Conservation (phyloP, 2,888 invertebrate genomes). For the Conops quadrifasciatus region DNA sequence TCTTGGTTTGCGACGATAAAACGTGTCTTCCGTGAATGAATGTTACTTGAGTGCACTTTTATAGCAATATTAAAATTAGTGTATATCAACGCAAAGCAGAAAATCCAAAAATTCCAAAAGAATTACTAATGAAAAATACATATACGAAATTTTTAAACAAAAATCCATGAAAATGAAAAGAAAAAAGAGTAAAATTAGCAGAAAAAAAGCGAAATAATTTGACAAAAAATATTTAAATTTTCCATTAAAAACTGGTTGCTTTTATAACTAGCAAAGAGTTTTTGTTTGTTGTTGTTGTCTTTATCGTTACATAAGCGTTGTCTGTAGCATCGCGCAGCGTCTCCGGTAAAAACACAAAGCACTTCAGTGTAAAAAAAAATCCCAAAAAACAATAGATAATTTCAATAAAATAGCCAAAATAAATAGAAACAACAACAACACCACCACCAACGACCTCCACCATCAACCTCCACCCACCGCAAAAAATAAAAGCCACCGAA, state of each 20-base stretch:
- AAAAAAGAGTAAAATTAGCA: not conserved
- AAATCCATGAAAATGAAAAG: too few species aligned
- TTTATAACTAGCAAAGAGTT: too few species aligned
- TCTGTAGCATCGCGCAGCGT: not conserved
- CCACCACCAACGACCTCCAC: not conserved
- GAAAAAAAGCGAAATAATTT: not conserved
- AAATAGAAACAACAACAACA: constrained; percentile 14
- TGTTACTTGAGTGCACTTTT: too few species aligned
- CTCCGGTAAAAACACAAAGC: not conserved
- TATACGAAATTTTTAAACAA: too few species aligned
- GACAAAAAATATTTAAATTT: too few species aligned
- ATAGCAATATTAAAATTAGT: too few species aligned
- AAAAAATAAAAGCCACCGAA: constrained; percentile 3
- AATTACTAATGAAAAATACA: too few species aligned
- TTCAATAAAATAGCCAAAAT: not conserved
- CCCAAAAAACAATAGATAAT: not conserved
- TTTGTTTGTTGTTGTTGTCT: not conserved
- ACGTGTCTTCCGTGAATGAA: too few species aligned
- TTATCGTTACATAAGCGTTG: constrained; percentile 13
- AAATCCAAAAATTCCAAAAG: too few species aligned
- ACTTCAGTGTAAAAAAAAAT: not conserved
- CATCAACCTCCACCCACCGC: constrained; percentile 1
- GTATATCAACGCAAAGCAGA: too few species aligned
- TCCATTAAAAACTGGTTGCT: too few species aligned
- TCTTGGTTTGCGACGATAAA: too few species aligned